Evolutionary conservation across 2,797 vertebrate species (phyloP).

Genomic region (Sternarchorhynchus goeldii): DNA sequence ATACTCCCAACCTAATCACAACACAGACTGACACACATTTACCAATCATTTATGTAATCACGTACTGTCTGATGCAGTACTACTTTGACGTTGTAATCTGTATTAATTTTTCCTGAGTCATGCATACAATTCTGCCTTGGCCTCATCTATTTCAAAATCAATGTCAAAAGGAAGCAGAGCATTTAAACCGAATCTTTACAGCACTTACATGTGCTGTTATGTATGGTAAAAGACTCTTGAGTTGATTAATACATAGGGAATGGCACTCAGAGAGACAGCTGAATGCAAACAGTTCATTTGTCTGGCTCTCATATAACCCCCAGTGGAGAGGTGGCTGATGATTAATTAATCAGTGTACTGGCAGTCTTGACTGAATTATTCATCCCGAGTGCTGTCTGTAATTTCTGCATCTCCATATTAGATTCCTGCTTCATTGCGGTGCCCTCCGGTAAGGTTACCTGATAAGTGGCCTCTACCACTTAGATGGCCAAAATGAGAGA

Average conservation of each 20-base stretch:
- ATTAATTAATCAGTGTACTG: slow-evolving; percentile 62
- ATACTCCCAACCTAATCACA: too few relatives aligned
- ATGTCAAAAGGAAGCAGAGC: slow-evolving; percentile 29
- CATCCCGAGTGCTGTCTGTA: slow-evolving; percentile 59
- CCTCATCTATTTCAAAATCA: slow-evolving; percentile 5
- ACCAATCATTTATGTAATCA: too few relatives aligned
- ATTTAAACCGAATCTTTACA: slow-evolving; percentile 29
- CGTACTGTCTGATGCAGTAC: neutral
- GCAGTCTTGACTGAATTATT: slow-evolving; percentile 62
- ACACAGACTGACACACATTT: too few relatives aligned
- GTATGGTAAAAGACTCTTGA: slow-evolving; percentile 41
- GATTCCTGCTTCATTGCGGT: slow-evolving; percentile 53
- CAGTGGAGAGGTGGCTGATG: slow-evolving; percentile 60
- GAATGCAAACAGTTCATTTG: slow-evolving; percentile 60
- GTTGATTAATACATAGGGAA: slow-evolving; percentile 53
- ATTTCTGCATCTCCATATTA: slow-evolving; percentile 62
- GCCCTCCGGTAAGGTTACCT: slow-evolving; percentile 46
- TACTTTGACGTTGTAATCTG: slow-evolving; percentile 18
- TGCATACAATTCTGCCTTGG: neutral
- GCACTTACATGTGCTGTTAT: slow-evolving; percentile 29
- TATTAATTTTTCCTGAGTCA: slow-evolving; percentile 5
- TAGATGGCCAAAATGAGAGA: slow-evolving; percentile 41
- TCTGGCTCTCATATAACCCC: slow-evolving; percentile 57
- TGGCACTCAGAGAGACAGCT: slow-evolving; percentile 48
- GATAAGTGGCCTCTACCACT: slow-evolving; percentile 52